phyloP scores from a whole-genome alignment of 2,113 vertebrate genomes.

The Steatornis caripensis region DNA sequence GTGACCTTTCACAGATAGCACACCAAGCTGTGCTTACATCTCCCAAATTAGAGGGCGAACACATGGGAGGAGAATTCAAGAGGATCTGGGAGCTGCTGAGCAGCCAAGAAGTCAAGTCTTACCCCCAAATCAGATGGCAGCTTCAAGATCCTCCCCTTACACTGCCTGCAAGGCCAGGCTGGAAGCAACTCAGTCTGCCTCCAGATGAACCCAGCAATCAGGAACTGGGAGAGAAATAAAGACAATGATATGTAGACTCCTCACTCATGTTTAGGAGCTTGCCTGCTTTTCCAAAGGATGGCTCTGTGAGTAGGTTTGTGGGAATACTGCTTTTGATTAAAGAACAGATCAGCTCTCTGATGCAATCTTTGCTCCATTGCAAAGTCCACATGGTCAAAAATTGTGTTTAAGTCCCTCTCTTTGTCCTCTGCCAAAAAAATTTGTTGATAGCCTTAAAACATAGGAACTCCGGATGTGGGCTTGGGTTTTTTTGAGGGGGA shows the following conservation, averaged over 20 bases:
- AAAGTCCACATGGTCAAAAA: not conserved
- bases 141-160: not conserved
- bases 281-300: not conserved
- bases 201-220: not conserved
- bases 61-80: accelerated
- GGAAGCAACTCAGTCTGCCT: not conserved
- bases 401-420: not conserved
- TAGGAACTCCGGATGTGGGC: too few relatives aligned
- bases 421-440: accelerated
- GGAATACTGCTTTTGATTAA: not conserved
- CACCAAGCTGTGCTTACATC: not conserved
- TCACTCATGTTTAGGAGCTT: not conserved
- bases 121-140: not conserved
- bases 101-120: not conserved
- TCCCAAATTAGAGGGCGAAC: not conserved
- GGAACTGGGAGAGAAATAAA: not conserved
- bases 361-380: not conserved
- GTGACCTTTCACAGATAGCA: not conserved
- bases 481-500: too few relatives aligned
- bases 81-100: not conserved
- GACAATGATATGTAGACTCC: not conserved
- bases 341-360: not conserved
- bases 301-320: not conserved
- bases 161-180: not conserved
- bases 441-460: not conserved